Evolutionary conservation across 2,113 vertebrate genomes (phyloP).

Genomic region (Acrocephalus arundinaceus): DNA sequence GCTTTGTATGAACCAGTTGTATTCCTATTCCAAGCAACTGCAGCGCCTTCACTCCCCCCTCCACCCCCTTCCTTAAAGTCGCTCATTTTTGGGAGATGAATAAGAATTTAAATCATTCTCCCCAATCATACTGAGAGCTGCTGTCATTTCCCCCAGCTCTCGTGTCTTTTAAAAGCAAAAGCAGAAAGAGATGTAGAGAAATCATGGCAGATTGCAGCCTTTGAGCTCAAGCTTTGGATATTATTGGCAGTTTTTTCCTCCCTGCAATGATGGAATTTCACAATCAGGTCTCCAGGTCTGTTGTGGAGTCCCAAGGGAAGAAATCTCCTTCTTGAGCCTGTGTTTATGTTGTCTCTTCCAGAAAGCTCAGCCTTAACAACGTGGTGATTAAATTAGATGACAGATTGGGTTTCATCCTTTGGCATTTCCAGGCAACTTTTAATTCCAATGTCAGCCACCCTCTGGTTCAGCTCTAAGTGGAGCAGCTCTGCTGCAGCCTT

Average conservation of each 20-base stretch:
- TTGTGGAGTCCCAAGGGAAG: background rate
- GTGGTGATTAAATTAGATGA: background rate
- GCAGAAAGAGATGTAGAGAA: background rate
- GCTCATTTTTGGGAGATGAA: constrained; percentile 23
- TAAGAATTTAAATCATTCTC: constrained; percentile 16
- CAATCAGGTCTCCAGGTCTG: background rate
- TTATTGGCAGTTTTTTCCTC: background rate
- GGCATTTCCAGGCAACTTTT: background rate
- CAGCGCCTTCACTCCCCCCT: background rate
- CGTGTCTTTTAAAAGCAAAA: background rate
- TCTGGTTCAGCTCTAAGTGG: background rate
- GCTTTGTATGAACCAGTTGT: background rate
- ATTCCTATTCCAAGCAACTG: background rate
- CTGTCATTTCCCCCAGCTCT: background rate
- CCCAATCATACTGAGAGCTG: background rate
- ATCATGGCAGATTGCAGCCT: background rate
- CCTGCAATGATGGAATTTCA: background rate
- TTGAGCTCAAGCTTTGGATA: background rate
- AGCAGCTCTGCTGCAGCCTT: background rate
- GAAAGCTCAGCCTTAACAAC: background rate
- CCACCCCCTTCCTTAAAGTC: background rate
- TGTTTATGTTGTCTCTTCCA: background rate
- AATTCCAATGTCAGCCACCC: background rate
- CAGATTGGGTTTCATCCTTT: background rate
- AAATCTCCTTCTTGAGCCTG: background rate